Evolutionary conservation across 2,888 invertebrate species (phyloP).

Genomic region (Acrobeloides nanus): DNA sequence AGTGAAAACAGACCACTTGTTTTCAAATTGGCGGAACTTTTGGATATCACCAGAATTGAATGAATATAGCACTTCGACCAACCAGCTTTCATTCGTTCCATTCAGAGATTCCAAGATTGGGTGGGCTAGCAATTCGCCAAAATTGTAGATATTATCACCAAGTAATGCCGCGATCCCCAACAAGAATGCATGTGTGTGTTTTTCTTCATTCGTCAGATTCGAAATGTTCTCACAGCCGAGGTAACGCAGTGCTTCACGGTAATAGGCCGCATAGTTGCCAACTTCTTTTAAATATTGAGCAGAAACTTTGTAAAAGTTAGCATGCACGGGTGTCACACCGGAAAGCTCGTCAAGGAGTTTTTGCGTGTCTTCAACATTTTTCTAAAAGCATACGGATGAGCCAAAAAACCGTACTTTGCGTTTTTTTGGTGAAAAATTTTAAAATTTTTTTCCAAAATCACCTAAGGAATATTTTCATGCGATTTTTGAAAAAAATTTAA

Average conservation of each 20-base stretch:
- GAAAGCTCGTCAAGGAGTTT: conserved; percentile 26
- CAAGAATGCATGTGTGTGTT: conserved; percentile 70
- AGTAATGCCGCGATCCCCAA: conserved; percentile 86
- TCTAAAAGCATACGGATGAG: too few relatives aligned
- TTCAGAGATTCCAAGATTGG: conserved; percentile 79
- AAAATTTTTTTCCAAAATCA: too few relatives aligned
- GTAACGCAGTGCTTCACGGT: conserved; percentile 77
- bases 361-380: conserved; percentile 36
- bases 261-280: conserved; percentile 87
- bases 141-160: conserved; percentile 89
- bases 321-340: conserved; percentile 44
- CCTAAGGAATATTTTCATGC: too few relatives aligned
- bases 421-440: too few relatives aligned
- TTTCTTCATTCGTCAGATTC: conserved; percentile 31
- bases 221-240: conserved; percentile 60
- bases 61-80: conserved; percentile 64
- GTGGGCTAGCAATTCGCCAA: conserved; percentile 90
- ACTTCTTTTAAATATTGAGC: conserved; percentile 47
- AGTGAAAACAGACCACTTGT: conserved; percentile 57
- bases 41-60: conserved; percentile 77
- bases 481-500: too few relatives aligned
- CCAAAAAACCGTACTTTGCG: too few relatives aligned
- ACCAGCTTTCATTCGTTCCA: conserved; percentile 76
- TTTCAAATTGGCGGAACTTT: conserved; percentile 67
- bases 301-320: conserved; percentile 48